Evolutionary conservation across 2,797 vertebrate species (phyloP).

Genomic region (Gallinago solitaria): DNA sequence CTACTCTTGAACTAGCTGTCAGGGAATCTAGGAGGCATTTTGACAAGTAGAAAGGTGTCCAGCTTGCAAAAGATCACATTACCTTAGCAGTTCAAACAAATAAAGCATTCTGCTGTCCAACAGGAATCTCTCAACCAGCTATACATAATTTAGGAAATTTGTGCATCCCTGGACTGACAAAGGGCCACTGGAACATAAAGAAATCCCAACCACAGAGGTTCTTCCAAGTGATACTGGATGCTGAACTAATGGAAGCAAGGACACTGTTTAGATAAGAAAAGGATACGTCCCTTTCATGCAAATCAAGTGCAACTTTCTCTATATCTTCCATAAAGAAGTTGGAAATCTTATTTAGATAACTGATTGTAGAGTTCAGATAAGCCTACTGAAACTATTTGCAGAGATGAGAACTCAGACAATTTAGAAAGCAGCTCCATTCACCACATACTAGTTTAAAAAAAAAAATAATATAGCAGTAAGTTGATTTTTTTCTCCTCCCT

Average conservation of each 20-base stretch:
- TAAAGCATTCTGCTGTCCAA: background rate
- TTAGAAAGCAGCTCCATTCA: background rate
- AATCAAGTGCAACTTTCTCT: background rate
- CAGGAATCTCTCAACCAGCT: background rate
- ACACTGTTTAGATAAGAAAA: background rate
- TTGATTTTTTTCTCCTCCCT: background rate
- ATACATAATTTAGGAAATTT: background rate
- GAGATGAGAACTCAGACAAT: background rate
- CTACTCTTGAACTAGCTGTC: background rate
- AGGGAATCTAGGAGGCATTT: background rate
- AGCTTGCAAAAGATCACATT: background rate
- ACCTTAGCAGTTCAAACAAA: background rate
- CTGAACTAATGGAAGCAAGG: background rate
- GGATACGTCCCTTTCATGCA: background rate
- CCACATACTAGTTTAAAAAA: background rate
- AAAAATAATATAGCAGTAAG: background rate
- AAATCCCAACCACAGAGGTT: accelerated
- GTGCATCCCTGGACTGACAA: background rate
- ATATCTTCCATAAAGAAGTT: background rate
- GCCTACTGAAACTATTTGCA: background rate
- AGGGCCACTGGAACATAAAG: background rate
- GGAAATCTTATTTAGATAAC: background rate
- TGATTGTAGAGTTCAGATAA: background rate
- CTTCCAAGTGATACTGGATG: background rate
- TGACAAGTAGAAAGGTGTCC: background rate